A percentile compares a stretch with the other conserved stretches of the same genome.
These are phyloP conservation scores for Arctocebus calabarensis DNA, from an alignment of 2,797 vertebrate genomes.

Conservation along the genomic window DNA sequence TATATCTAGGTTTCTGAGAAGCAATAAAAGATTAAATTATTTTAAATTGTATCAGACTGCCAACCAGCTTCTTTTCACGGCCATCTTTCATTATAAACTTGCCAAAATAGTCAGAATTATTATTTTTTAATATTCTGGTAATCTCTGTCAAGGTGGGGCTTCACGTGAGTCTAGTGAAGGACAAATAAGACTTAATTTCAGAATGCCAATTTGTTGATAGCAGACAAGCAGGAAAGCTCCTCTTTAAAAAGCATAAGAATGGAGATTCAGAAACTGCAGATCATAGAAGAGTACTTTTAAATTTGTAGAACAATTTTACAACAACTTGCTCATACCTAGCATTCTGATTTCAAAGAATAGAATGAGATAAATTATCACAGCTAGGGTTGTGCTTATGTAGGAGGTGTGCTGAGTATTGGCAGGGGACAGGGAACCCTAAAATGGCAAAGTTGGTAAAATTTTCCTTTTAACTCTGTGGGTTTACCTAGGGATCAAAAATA, in stretches of 20 bases:
- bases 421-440: not conserved
- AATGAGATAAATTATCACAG: conserved; percentile 27
- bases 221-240: not conserved
- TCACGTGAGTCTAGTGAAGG: not conserved
- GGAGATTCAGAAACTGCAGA: conserved; percentile 2
- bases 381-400: not conserved
- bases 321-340: not conserved
- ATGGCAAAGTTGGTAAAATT: conserved; percentile 21
- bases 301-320: conserved; percentile 21
- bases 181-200: not conserved
- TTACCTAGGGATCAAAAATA: not conserved
- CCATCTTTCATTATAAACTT: conserved; percentile 1
- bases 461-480: not conserved
- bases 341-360: conserved; percentile 34
- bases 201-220: not conserved
- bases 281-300: not conserved
- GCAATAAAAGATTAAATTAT: not conserved
- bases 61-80: not conserved
- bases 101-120: not conserved
- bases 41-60: conserved; percentile 28
- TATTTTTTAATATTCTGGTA: conserved; percentile 42
- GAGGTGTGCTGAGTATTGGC: not conserved
- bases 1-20: conserved; percentile 9
- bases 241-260: not conserved
- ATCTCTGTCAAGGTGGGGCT: not conserved